Base-by-base conservation (phyloP, 1,140 invertebrate genomes). In the Eupristina koningsbergeri region DNA sequence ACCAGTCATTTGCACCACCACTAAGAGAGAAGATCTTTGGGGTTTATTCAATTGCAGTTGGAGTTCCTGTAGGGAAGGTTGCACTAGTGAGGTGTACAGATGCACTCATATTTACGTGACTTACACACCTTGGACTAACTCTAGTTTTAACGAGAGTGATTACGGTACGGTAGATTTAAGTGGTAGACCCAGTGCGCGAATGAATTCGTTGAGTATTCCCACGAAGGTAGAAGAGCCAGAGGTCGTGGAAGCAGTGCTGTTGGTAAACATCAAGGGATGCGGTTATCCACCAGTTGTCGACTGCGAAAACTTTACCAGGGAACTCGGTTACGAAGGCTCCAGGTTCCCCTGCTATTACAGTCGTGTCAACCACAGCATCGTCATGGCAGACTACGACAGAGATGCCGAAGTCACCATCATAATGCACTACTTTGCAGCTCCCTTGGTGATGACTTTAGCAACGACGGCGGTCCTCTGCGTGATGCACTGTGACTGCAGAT, bases 221-320 rank as follows among this genome's bases (percentile, higher is more conserved):
- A 85, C 79, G 39, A 80, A 85, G 13, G 61, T 84, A 36, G 80
- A 84, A 85, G 76, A 88, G 74, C 81, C 88, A 26, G 89, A 88
- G 61, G 87, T 90, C 63, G 93, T 93, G 78, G 95, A 96, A 87
- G 95, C 95, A 26, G 94, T 95, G 31, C 93, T 96, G 11, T 91
- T 96, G 80, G 95, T 96, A 78, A 96, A 96, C 91, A 96, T 96
- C 89, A 96, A 96, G 90, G 96, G 96, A 9, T 98, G 97, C 91
- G 97, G 97, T n/a, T 98, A 97, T 91, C 97, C 97, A 71, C 97
- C 97, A 31, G 93, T 93, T 36, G 96, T 97, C n/a, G 94, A 96
- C 87, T 98, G 97, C 91, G 94, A 95, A 86, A 96, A 96, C 87
- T 98, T 97, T 89, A 96, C 96, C 58, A 93, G 94, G 45, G 94